phyloP scores from a whole-genome alignment of 2,888 invertebrate species.

The Epistrophe grossulariae region DNA sequence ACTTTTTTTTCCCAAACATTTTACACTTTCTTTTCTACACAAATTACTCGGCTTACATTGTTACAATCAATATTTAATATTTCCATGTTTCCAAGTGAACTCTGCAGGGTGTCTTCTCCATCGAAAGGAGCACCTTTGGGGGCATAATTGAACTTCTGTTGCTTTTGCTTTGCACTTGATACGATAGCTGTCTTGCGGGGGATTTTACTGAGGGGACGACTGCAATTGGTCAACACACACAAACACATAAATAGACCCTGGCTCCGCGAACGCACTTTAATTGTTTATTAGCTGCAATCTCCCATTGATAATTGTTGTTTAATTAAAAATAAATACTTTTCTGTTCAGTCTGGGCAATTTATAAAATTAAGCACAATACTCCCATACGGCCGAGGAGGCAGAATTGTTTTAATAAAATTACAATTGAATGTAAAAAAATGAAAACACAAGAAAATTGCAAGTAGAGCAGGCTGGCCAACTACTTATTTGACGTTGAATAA shows the following conservation, averaged over 20 bases:
- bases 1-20: neutral
- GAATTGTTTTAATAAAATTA: slow-evolving; percentile 65
- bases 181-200: neutral
- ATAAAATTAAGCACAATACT: slow-evolving; percentile 36
- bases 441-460: slow-evolving; percentile 75
- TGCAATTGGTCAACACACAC: slow-evolving; percentile 46
- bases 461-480: slow-evolving; percentile 64
- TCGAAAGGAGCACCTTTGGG: slow-evolving; percentile 52
- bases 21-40: neutral
- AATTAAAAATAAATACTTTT: slow-evolving; percentile 19
- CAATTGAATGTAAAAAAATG: slow-evolving; percentile 64
- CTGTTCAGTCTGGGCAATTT: slow-evolving; percentile 18
- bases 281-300: slow-evolving; percentile 34
- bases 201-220: slow-evolving; percentile 11
- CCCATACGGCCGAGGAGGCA: slow-evolving; percentile 59
- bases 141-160: slow-evolving; percentile 55
- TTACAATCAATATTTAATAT: slow-evolving; percentile 59
- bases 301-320: neutral
- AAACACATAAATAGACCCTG: neutral
- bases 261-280: slow-evolving; percentile 25
- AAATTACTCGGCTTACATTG: slow-evolving; percentile 52
- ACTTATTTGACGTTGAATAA: slow-evolving; percentile 59
- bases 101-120: slow-evolving; percentile 34
- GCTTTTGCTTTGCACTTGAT: slow-evolving; percentile 30
- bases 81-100: slow-evolving; percentile 67